Evolutionary conservation across 1,140 invertebrate genomes (phyloP), one percentile per base, ranked within the genome.

Genomic region (Aricia agestis): DNA sequence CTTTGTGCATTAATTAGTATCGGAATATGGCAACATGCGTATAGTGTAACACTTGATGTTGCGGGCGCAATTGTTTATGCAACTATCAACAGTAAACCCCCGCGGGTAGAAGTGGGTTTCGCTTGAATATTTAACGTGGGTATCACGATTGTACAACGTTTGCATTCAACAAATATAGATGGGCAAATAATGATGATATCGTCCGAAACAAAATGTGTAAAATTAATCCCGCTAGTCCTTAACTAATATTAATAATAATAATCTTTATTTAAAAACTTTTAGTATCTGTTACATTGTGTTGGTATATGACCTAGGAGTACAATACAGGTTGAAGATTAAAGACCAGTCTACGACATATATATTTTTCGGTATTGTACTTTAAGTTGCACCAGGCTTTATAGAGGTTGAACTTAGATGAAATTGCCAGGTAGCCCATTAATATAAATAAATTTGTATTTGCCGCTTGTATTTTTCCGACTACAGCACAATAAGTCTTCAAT

Each of bases 1-100:
- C 78, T 80, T 80, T 82, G 78, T 78, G 75, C 77, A 80, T 82
- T 82, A 82, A 80, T 80, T 82, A 82, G 73, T 74, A 77, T 78
- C 68, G 68, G 74, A 73, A 72, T 72, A 77, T 69, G 71, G 75
- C 75, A 71, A 71, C 68, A 63, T 19, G 59, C 17, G 68, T 59
- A 69, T 36, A 69, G 15, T 2, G 10, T n/a, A 59, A 36, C 41
- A 69, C 59, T 65, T 65, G 41, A 41, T 42, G 61, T 69, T 69
- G 31, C 36, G 42, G 3, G 31, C 59, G 7, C 13, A 13, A 42
- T 18, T 57, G 31, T 71, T 57, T 63, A 66, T 58, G 9, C 70
- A 42, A 66, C 42, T 71, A 52, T 66, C 42, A 58, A 42, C 70
- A 13, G 17, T 67, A 71, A 25, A 66, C 52, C 31, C 31, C 31